Percentiles rank a stretch among this genome's conserved stretches.
Conservation (phyloP, 2,113 vertebrate genomes). For the Pygathrix nemaeus region DNA sequence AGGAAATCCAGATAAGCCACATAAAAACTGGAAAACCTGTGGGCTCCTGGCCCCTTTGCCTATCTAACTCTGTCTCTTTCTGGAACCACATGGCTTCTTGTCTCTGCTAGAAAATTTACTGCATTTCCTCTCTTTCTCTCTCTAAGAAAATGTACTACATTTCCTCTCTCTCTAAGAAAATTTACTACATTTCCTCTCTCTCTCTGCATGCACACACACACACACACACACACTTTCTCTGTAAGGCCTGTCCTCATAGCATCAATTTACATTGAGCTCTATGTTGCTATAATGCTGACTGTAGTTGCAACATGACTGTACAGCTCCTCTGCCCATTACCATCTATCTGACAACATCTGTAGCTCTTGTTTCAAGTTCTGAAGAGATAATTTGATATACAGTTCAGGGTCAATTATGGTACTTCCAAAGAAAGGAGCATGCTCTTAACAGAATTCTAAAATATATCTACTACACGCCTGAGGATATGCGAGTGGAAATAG, state of each 20-base stretch:
- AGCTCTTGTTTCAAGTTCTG: neutral
- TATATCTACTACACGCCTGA: neutral
- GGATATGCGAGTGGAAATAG: neutral
- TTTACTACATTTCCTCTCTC: no score
- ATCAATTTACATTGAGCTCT: neutral
- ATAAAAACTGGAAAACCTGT: neutral
- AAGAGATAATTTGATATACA: neutral
- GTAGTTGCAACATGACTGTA: neutral
- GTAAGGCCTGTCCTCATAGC: neutral
- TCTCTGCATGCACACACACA: rapidly evolving
- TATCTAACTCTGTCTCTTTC: neutral
- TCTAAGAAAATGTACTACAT: no score
- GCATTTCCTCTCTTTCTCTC: no score
- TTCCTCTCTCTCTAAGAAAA: neutral
- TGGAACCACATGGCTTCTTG: neutral
- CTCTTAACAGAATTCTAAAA: neutral
- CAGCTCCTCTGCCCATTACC: neutral
- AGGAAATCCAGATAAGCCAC: neutral
- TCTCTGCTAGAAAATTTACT: neutral
- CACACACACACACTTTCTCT: neutral
- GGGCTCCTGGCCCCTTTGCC: neutral
- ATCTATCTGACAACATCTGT: neutral
- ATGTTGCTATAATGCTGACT: neutral
- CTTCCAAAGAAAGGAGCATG: neutral
- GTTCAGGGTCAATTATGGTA: neutral